Evolutionary conservation across 2,888 invertebrate species (phyloP).

Genomic region (Nowickia ferox): DNA sequence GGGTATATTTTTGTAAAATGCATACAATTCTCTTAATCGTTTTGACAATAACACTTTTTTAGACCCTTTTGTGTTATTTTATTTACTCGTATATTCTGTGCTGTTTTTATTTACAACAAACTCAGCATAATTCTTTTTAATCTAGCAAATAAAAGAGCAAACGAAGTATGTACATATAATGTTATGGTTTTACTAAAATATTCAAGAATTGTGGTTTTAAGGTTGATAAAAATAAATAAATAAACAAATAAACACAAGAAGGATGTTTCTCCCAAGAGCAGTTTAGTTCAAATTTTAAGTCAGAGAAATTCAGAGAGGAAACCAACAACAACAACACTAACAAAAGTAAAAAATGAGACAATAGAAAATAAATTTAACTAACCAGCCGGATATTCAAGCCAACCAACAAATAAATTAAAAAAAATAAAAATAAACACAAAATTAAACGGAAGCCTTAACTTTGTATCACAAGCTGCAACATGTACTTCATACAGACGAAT

Average conservation of each 20-base stretch:
- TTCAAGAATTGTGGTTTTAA: slow-evolving; percentile 52
- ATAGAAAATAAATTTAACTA: slow-evolving; percentile 31
- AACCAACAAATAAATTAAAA: slow-evolving; percentile 10
- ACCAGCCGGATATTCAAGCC: neutral
- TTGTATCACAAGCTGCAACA: neutral
- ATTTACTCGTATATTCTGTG: neutral
- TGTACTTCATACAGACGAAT: too few species aligned
- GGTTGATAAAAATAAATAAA: neutral
- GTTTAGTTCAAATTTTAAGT: slow-evolving; percentile 22
- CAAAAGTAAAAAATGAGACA: neutral
- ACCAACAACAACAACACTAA: neutral
- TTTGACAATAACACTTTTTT: slow-evolving; percentile 20
- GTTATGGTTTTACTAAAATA: slow-evolving; percentile 44
- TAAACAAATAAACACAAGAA: neutral
- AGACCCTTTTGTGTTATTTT: neutral
- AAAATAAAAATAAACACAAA: neutral
- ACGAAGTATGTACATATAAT: slow-evolving; percentile 8
- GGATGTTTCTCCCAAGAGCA: neutral
- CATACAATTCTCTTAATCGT: neutral
- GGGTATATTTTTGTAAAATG: slow-evolving; percentile 19
- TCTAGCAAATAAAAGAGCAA: slow-evolving; percentile 23
- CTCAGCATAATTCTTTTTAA: slow-evolving; percentile 13
- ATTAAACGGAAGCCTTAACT: slow-evolving; percentile 57
- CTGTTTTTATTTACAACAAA: slow-evolving; percentile 24
- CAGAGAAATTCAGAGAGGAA: neutral